A percentile compares a stretch with the other conserved stretches of the same genome.
Evolutionary conservation across 2,888 invertebrate species (phyloP).

Genomic region (Melitaea athalia): DNA sequence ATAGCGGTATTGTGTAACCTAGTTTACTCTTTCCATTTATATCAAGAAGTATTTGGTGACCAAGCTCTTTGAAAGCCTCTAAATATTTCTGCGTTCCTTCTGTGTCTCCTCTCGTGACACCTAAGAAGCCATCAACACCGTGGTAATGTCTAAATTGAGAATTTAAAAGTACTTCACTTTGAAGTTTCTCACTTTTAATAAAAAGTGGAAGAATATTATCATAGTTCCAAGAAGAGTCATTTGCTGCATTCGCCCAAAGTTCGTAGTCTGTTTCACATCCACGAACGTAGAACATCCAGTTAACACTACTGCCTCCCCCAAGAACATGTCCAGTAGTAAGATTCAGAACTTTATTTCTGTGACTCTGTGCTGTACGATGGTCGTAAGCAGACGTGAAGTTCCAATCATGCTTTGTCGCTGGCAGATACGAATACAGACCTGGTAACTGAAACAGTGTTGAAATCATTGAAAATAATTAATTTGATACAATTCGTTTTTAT

Average conservation of each 20-base stretch:
- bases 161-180: conserved; percentile 37
- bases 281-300: conserved; percentile 47
- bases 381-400: conserved; percentile 47
- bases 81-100: conserved; percentile 41
- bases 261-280: conserved; percentile 48
- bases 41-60: conserved; percentile 49
- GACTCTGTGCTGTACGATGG: conserved; percentile 39
- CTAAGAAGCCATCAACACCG: conserved; percentile 45
- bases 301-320: conserved; percentile 53
- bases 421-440: conserved; percentile 44
- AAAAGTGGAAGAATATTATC: conserved; percentile 48
- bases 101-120: conserved; percentile 42
- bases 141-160: conserved; percentile 42
- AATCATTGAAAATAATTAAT: background rate
- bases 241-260: conserved; percentile 45
- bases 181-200: conserved; percentile 49
- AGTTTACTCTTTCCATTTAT: conserved; percentile 50
- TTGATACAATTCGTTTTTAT: too few species aligned
- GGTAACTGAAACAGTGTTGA: conserved; percentile 48
- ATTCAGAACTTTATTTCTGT: conserved; percentile 26
- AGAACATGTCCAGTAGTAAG: conserved; percentile 53
- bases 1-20: conserved; percentile 50
- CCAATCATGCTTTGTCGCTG: conserved; percentile 46
- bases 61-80: conserved; percentile 52
- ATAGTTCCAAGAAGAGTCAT: conserved; percentile 51